phyloP scores from a whole-genome alignment of 2,113 vertebrate genomes.

The Peromyscus leucopus region DNA sequence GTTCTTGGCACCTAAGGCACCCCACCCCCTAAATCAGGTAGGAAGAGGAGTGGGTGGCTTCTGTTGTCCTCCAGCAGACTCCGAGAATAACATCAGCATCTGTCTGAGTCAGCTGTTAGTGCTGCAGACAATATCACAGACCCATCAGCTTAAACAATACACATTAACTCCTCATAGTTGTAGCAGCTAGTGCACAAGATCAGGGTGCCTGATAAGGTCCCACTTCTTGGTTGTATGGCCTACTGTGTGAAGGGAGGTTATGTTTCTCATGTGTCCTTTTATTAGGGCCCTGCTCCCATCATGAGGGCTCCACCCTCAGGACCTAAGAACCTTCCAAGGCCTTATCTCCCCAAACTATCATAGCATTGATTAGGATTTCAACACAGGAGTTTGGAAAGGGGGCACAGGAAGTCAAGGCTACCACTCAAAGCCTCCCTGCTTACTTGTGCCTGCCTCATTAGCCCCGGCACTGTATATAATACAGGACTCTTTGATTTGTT shows the following conservation, averaged over 20 bases:
- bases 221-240: neutral
- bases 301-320: neutral
- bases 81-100: constrained; percentile 24
- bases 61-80: neutral
- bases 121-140: neutral
- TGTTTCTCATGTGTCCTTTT: neutral
- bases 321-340: neutral
- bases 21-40: neutral
- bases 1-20: neutral
- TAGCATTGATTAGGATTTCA: neutral
- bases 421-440: neutral
- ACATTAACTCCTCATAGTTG: neutral
- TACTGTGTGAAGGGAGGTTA: neutral
- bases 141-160: neutral
- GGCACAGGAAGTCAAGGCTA: neutral
- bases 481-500: neutral
- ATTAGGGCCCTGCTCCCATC: neutral
- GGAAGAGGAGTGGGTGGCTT: neutral
- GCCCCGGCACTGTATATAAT: too few species aligned
- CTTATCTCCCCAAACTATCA: neutral
- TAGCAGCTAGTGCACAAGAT: neutral
- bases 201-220: neutral
- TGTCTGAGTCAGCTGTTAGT: neutral
- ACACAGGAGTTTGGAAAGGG: too few species aligned
- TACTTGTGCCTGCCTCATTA: neutral